phyloP scores from a whole-genome alignment of 2,797 vertebrate species.

The Jordanella pulchra region DNA sequence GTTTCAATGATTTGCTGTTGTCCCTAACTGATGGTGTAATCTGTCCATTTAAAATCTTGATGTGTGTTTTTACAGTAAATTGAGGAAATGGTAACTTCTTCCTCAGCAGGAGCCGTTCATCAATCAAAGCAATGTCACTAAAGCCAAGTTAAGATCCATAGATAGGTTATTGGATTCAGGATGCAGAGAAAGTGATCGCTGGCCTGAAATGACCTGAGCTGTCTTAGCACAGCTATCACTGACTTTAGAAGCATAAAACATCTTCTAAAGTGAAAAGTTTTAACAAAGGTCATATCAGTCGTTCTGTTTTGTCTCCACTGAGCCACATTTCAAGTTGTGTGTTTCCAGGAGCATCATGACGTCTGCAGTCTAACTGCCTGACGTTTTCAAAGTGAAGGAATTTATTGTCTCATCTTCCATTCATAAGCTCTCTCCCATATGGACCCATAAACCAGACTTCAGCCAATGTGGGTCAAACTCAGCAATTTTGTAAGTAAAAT shows the following conservation, averaged over 20 bases:
- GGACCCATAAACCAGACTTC: conserved; percentile 62
- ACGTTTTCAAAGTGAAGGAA: conserved; percentile 70
- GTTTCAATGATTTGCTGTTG: no score
- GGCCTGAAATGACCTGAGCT: conserved; percentile 17
- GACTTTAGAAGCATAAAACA: conserved; percentile 11
- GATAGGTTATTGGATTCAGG: neutral
- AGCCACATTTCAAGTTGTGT: conserved; percentile 55
- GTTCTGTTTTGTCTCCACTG: conserved; percentile 28
- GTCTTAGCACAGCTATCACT: conserved; percentile 10
- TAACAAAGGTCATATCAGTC: conserved; percentile 29
- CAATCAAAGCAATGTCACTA: no score
- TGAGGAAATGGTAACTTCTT: no score
- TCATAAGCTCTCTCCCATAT: conserved; percentile 62
- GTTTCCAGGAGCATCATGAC: conserved; percentile 57
- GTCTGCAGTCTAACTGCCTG: conserved; percentile 59
- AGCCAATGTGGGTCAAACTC: conserved; percentile 68
- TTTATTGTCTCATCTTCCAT: conserved; percentile 73
- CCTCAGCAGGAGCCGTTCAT: neutral
- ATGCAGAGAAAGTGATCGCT: conserved; percentile 8
- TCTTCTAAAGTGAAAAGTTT: conserved; percentile 28
- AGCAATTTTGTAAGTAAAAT: conserved; percentile 73
- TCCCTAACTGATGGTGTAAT: no score
- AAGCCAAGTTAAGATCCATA: no score
- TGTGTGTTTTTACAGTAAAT: no score
- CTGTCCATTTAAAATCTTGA: no score